Percentiles rank a stretch among this genome's conserved stretches.
phyloP scores from a whole-genome alignment of 2,797 vertebrate genomes.

The Acridotheres tristis region DNA sequence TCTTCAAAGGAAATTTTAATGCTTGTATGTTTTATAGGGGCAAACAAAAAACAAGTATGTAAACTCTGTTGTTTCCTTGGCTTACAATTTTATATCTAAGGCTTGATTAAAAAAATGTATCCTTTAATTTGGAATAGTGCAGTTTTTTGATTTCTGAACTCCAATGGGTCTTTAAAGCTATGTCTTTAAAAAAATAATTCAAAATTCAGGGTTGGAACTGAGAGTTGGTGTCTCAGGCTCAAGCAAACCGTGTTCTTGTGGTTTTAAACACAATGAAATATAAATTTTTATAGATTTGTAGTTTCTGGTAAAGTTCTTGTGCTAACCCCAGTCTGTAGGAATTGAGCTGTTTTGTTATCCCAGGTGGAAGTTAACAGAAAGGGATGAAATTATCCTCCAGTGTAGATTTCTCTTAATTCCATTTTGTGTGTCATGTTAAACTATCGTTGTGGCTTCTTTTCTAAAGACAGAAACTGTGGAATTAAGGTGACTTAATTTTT shows the following conservation, averaged over 20 bases:
- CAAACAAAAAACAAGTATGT: constrained; percentile 71
- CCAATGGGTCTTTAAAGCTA: constrained; percentile 74
- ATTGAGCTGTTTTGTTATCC: constrained; percentile 72
- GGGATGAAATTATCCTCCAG: constrained; percentile 67
- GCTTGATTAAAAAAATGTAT: constrained; percentile 73
- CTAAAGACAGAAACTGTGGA: constrained; percentile 81
- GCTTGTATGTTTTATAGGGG: constrained; percentile 82
- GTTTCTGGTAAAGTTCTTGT: constrained; percentile 77
- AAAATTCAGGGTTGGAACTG: constrained; percentile 79
- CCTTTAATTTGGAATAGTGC: constrained; percentile 74
- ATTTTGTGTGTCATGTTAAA: constrained; percentile 86
- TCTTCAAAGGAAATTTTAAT: constrained; percentile 75
- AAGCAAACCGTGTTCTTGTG: constrained; percentile 78
- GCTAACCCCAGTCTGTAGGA: constrained; percentile 78
- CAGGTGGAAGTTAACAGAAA: constrained; percentile 68
- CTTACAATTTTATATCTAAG: constrained; percentile 80
- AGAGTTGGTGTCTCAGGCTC: constrained; percentile 78
- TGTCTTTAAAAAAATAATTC: constrained; percentile 71
- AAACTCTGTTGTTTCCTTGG: constrained; percentile 76
- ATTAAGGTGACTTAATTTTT: constrained; percentile 78
- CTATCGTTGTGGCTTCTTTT: constrained; percentile 80
- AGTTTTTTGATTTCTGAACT: constrained; percentile 76
- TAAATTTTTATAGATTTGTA: constrained; percentile 78
- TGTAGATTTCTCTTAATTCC: constrained; percentile 82
- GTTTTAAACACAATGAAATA: constrained; percentile 72